Conservation (phyloP, 23 tunicate species). For the Ascidia mentula region DNA sequence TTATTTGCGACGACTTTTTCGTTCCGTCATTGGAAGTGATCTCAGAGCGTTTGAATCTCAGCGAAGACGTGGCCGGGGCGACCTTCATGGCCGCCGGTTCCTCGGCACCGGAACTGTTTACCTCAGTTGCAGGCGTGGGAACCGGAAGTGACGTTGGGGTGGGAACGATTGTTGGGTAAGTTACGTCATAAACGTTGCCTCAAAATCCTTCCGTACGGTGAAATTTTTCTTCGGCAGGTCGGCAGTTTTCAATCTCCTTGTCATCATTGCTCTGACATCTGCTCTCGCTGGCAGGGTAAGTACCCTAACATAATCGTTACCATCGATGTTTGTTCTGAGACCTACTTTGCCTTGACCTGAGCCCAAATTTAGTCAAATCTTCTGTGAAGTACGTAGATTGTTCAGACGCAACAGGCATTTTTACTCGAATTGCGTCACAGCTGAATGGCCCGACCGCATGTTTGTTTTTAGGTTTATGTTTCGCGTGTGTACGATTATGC, state of each 20-base stretch:
- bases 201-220: no score
- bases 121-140: constrained; percentile 84
- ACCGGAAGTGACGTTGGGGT: constrained; percentile 98
- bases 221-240: constrained; percentile 44
- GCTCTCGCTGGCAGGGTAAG: constrained; percentile 80
- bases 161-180: constrained; percentile 90
- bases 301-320: no score
- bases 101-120: constrained; percentile 95
- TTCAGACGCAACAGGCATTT: no score
- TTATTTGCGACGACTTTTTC: constrained; percentile 95
- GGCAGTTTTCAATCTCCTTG: constrained; percentile 93
- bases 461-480: no score
- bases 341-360: no score
- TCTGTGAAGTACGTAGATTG: no score
- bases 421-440: no score
- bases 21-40: constrained; percentile 94
- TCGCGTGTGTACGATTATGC: no score
- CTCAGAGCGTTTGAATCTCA: constrained; percentile 76
- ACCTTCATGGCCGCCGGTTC: constrained; percentile 99
- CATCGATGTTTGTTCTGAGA: no score
- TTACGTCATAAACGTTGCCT: background rate
- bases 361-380: no score
- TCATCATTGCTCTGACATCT: constrained; percentile 88
- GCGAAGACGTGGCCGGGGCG: constrained; percentile 98
- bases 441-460: no score